Base-by-base conservation (phyloP, 2,888 invertebrate species). In the Eupithecia dodoneata region DNA sequence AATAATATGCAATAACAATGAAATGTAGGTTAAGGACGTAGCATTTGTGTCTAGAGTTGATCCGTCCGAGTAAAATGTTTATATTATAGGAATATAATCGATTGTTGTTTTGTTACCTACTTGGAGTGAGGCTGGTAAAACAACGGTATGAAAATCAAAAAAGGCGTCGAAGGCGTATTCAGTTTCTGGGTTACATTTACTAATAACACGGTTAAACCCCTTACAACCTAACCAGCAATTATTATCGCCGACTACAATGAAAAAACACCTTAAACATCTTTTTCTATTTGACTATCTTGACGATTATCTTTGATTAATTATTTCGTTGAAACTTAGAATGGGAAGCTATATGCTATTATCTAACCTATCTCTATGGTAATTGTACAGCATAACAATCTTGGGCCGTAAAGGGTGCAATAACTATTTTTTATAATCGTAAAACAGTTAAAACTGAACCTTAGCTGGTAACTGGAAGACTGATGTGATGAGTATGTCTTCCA, bases 191-290 rank as follows among this genome's bases (percentile, higher is more conserved):
- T 84, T 81, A 83, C 86, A 80, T 81, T 74, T 85, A 83, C 77
- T 86, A 86, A 87, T 86, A 86, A 85, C 85, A 83, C 79, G 80
- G 81, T 81, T 81, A 15, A 66, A 15, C 13, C 66, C 66, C 42
- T 7, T 15, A 42, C 6, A 42, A 66, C 12, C 12, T 18, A 72
- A 42, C 59, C 72, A 41, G n/a, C 44, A 52, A 71, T 71, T 71
- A 55, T 42, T 18, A 70, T 49, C 30, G 83, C 83, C 85, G 83
- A 85, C 83, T 83, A 82, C 85, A 83, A 83, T 85, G 84, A 87
- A 89, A 88, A 87, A 83, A 85, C 84, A 77, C 82, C 82, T 79
- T 81, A 82, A 82, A 78, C 80, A 84, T 86, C 79, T 85, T 83
- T 85, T 85, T 87, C 13, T 45, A 47, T 69, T 69, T 44, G 72